phyloP scores from a whole-genome alignment of 2,888 invertebrate genomes.

The Laspeyria flexula region DNA sequence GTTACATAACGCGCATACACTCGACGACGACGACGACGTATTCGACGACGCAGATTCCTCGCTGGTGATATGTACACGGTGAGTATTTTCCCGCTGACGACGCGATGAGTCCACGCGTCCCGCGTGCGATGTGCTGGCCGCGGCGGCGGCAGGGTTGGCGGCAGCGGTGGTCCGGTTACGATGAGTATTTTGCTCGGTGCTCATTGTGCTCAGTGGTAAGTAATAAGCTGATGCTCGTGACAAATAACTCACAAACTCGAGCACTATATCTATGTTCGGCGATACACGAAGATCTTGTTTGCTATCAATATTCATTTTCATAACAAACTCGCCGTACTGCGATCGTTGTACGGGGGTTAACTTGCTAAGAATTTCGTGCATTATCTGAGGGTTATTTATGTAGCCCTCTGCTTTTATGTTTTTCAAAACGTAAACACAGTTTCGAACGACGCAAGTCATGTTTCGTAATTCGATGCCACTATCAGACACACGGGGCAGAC shows the following conservation, averaged over 20 bases:
- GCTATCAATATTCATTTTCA: not conserved
- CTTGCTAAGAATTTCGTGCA: not conserved
- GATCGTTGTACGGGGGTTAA: not conserved
- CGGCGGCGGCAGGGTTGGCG: not conserved
- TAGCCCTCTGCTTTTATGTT: not conserved
- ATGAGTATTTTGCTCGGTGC: too few relatives aligned
- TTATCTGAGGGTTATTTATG: not conserved
- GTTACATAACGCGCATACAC: not conserved
- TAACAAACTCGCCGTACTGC: not conserved
- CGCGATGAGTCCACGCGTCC: not conserved
- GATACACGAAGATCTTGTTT: not conserved
- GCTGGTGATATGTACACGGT: too few relatives aligned
- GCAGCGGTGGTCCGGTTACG: not conserved
- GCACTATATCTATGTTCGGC: not conserved
- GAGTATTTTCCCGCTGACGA: not conserved
- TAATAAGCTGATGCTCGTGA: not conserved
- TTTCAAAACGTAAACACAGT: not conserved
- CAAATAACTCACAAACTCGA: not conserved
- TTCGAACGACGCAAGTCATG: not conserved
- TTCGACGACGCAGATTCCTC: too few relatives aligned
- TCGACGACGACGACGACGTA: too few relatives aligned
- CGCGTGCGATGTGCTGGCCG: not conserved
- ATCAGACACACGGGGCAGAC: not conserved
- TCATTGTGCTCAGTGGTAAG: not conserved
- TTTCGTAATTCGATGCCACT: not conserved